A percentile compares a stretch with the other conserved stretches of the same genome.
Conservation (phyloP, 53 echinoderm and acorn worm genomes). For the Pentamera pediparva region DNA sequence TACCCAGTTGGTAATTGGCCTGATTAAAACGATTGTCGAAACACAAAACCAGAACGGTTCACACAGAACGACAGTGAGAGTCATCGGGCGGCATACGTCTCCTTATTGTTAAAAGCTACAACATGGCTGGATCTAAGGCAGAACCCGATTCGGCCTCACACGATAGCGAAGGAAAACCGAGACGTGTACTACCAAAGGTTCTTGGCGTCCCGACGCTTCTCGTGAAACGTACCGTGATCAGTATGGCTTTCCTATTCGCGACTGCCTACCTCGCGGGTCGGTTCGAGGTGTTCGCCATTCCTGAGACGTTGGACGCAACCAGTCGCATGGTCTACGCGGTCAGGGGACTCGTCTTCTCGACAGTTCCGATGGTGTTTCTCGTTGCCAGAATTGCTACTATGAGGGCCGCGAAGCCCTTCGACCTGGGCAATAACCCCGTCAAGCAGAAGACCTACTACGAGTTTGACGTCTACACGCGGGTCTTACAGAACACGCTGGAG, state of each 20-base stretch:
- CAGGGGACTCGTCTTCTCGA: slow-evolving; percentile 39
- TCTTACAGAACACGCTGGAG: slow-evolving; percentile 69
- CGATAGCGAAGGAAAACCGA: background rate
- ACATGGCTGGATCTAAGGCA: too few relatives aligned
- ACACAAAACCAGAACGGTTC: too few relatives aligned
- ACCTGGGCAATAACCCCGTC: slow-evolving; percentile 6
- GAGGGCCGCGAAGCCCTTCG: slow-evolving; percentile 3
- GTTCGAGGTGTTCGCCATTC: background rate
- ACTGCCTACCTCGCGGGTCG: background rate
- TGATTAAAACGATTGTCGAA: too few relatives aligned
- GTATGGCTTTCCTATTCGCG: background rate
- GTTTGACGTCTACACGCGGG: slow-evolving; percentile 35
- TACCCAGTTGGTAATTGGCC: too few relatives aligned
- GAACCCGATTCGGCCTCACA: background rate
- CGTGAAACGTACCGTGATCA: background rate
- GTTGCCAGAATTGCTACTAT: background rate
- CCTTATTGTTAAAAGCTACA: too few relatives aligned
- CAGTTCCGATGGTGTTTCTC: slow-evolving; percentile 20
- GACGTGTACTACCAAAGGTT: background rate
- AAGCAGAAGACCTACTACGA: background rate
- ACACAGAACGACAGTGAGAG: too few relatives aligned
- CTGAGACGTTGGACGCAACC: background rate
- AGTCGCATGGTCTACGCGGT: slow-evolving; percentile 25
- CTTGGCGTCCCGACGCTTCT: background rate
- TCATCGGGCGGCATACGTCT: too few relatives aligned